Conservation (phyloP, 2,113 vertebrate genomes). For the Sceloporus tristichus region DNA sequence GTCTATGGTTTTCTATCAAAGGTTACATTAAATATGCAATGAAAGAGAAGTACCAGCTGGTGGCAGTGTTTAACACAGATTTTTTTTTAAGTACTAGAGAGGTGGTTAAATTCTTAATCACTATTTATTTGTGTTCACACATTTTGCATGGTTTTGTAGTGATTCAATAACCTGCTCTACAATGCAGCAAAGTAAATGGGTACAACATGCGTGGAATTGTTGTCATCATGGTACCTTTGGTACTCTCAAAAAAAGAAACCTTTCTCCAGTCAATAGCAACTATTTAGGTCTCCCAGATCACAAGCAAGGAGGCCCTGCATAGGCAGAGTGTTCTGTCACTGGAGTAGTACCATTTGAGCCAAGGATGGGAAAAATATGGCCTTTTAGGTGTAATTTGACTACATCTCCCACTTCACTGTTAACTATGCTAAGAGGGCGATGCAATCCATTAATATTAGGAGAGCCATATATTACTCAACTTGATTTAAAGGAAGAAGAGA, state of each 20-base stretch:
- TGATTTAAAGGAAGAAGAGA: neutral
- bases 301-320: neutral
- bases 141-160: neutral
- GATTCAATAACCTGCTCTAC: neutral
- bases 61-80: conserved; percentile 57
- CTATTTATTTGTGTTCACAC: neutral
- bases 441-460: neutral
- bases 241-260: too few relatives aligned
- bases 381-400: neutral
- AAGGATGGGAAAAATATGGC: neutral
- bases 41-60: conserved; percentile 27
- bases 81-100: neutral
- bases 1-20: neutral
- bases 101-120: neutral
- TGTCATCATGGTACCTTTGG: neutral
- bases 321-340: neutral
- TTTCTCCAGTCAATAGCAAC: neutral
- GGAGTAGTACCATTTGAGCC: neutral
- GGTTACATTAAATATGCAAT: rapidly evolving
- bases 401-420: neutral
- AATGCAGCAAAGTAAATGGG: neutral
- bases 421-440: neutral
- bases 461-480: neutral
- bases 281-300: neutral
- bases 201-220: neutral